Conservation (phyloP, 2,797 vertebrate genomes). For the Sphaeramia orbicularis region DNA sequence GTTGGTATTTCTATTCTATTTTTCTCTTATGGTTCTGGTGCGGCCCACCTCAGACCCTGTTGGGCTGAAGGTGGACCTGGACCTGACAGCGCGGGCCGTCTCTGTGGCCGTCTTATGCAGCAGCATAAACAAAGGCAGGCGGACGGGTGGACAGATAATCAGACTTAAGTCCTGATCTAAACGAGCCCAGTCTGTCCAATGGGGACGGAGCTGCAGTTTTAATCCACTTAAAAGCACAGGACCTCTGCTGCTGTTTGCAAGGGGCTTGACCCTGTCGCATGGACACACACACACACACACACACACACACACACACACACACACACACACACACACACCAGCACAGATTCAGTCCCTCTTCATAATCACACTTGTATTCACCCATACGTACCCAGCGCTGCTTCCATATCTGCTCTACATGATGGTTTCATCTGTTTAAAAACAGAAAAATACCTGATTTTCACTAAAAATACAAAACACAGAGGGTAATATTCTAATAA, state of each 20-base stretch:
- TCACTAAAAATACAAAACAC: too few species aligned
- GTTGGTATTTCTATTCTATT: too few species aligned
- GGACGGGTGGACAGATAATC: slow-evolving; percentile 83
- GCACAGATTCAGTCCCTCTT: slow-evolving; percentile 41
- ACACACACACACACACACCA: slow-evolving; percentile 33
- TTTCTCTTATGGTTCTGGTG: too few species aligned
- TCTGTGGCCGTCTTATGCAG: slow-evolving; percentile 69
- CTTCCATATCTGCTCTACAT: too few species aligned
- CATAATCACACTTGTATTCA: slow-evolving; percentile 11
- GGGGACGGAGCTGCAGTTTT: slow-evolving; percentile 83
- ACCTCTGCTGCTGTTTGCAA: slow-evolving; percentile 84
- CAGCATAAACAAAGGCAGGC: slow-evolving; percentile 77
- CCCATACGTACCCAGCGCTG: too few species aligned
- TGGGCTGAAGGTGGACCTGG: too few species aligned
- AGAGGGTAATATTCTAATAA: too few species aligned
- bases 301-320: too few species aligned
- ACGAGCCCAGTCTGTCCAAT: slow-evolving; percentile 81
- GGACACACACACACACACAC: too few species aligned
- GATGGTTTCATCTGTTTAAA: too few species aligned
- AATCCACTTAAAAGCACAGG: slow-evolving; percentile 86
- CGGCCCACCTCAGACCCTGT: too few species aligned
- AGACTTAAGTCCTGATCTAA: slow-evolving; percentile 85
- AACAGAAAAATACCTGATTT: too few species aligned
- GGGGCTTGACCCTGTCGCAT: slow-evolving; percentile 74
- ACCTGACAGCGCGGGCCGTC: slow-evolving; percentile 42